phyloP scores from a whole-genome alignment of 2,888 invertebrate species.

The Deilephila elpenor region DNA sequence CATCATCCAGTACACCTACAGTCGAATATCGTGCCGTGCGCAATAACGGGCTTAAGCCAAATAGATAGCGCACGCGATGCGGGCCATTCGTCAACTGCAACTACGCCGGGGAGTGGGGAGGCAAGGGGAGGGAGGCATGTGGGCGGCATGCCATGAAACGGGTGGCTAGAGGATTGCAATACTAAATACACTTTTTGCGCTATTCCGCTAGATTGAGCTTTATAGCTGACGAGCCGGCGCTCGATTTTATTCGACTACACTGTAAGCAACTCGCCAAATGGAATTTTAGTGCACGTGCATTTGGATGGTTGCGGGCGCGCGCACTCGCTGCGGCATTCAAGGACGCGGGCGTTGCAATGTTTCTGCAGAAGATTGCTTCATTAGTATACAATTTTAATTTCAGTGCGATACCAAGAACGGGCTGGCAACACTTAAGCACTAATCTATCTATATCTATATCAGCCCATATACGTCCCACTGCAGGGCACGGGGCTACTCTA shows the following conservation, averaged over 20 bases:
- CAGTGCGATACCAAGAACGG: too few species aligned
- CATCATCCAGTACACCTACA: slow-evolving; percentile 23
- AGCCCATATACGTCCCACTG: too few species aligned
- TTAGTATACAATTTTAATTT: too few species aligned
- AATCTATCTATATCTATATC: too few species aligned
- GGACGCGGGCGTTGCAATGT: too few species aligned
- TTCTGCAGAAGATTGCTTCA: neutral
- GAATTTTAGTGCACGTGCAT: neutral
- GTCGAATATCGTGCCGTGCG: slow-evolving; percentile 7
- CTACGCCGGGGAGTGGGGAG: slow-evolving; percentile 14
- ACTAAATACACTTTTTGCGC: slow-evolving; percentile 1
- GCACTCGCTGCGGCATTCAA: too few species aligned
- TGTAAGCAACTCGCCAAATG: slow-evolving; percentile 1
- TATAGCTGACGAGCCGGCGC: slow-evolving; percentile 22
- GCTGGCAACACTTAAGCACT: too few species aligned
- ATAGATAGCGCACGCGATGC: slow-evolving; percentile 32
- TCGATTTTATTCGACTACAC: neutral
- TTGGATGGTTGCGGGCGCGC: neutral
- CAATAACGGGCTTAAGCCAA: slow-evolving; percentile 22
- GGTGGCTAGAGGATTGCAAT: neutral
- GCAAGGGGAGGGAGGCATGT: too few species aligned
- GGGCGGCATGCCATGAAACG: neutral
- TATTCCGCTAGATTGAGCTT: slow-evolving; percentile 32
- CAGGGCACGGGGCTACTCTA: too few species aligned
- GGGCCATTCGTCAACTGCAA: slow-evolving; percentile 33